Percentiles rank a stretch among this genome's conserved stretches.
Evolutionary conservation across 1,140 invertebrate species (phyloP).

Genomic region (Drosophila nasuta): DNA sequence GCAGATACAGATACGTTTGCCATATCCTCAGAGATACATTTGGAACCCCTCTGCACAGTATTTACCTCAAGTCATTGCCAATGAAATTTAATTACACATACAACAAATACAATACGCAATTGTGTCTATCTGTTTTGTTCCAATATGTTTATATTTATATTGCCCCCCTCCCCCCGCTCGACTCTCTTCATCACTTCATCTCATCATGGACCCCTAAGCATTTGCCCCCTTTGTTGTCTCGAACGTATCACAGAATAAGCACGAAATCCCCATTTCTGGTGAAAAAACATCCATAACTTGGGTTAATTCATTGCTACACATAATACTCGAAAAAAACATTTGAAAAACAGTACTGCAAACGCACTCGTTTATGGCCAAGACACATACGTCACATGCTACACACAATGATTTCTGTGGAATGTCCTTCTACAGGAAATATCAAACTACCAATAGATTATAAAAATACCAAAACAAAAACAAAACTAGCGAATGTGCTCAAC

Average conservation of each 20-base stretch:
- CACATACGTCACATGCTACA: no score
- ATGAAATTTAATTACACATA: conserved; percentile 72
- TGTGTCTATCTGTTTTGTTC: conserved; percentile 58
- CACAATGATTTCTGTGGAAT: no score
- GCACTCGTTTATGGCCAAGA: no score
- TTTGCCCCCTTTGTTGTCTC: conserved; percentile 9
- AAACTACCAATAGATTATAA: no score
- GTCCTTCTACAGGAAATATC: no score
- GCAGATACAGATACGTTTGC: conserved; percentile 16
- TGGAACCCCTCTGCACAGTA: conserved; percentile 23
- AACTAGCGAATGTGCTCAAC: no score
- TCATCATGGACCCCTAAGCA: no score
- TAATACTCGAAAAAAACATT: conserved; percentile 21
- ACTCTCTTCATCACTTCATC: background rate
- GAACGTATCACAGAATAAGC: conserved; percentile 30
- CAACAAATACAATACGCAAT: conserved; percentile 66
- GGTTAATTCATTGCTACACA: conserved; percentile 55
- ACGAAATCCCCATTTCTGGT: conserved; percentile 51
- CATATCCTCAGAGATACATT: conserved; percentile 16
- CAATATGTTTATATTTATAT: conserved; percentile 63
- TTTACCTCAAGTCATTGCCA: conserved; percentile 68
- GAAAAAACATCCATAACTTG: conserved; percentile 66
- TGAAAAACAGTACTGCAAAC: conserved; percentile 5
- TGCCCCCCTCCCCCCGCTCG: background rate
- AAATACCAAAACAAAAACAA: no score